Base-by-base conservation (phyloP, 2,888 invertebrate genomes). In the Cataglyphis rosenhaueri region DNA sequence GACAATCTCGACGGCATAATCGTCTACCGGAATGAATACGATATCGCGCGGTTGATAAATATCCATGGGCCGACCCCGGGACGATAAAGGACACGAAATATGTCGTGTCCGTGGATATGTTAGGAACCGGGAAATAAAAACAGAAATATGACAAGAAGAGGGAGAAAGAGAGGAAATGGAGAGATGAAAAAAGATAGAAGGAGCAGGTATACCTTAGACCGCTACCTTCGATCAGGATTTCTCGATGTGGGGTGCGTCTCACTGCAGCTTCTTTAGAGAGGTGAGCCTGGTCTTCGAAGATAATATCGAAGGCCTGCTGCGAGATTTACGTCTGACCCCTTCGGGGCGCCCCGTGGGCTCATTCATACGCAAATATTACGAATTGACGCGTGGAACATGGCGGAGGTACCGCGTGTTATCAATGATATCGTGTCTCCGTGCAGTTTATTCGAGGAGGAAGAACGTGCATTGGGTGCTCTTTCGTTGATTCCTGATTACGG, bases 351-450 rank as follows among this genome's bases (percentile, higher is more conserved):
- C 83, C 83, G 85, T 75, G 82, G 48, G 78, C 86, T 91, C 92
- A 93, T 93, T 92, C 92, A 92, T 92, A 92, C 93, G 91, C 92
- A 92, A 92, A 92, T 92, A 93, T 92, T 91, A 90, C 90, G 89
- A 91, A 89, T 89, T 87, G 89, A 88, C 87, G 87, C 84, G 84
- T 86, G 84, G 84, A 66, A 74, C 85, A 76, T 66, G 74, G 70
- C 10, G 78, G 57, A 84, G 59, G 85, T 48, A 78, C 66, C 83
- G 64, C 81, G 84, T 73, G 78, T 86, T 91, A 91, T 91, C 91
- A 91, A 88, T 82, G 88, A 89, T 91, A 91, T 88, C 89, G 88
- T 86, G 87, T 90, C 89, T 65, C 89, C 82, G 10, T 41, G 87
- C 87, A 81, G 89, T 87, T 88, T 88, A 59, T 84, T 25, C 61